Base-by-base conservation (phyloP, 2,888 invertebrate genomes). In the Scaptomyza polygonia region DNA sequence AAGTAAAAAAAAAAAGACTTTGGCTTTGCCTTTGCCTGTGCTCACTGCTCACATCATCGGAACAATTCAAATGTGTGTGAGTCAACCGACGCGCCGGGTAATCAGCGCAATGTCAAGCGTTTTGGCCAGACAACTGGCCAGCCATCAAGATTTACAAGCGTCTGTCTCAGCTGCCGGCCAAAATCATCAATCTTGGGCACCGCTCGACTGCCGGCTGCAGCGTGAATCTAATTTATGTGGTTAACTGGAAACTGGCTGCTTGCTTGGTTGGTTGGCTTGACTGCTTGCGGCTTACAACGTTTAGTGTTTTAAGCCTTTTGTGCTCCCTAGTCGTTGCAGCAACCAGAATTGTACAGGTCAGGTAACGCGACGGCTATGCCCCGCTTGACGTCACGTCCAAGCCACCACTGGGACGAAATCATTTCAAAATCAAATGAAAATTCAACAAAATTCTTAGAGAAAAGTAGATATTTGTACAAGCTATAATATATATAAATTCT, bases 51-150 rank as follows among this genome's bases (percentile, higher is more conserved):
- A 25, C 25, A 29, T 1, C n/a, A 14, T 30, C 42, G 8, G 36
- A 36, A 52, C 44, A 47, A 48, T 29, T 47, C 47, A 48, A n/a
- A n/a, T 16, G 29, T 56, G 67, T n/a, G n/a, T 79, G 80, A 83
- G 63, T 77, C 83, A 66, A 45, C 61, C 56, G 57, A 21, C 72
- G 63, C 45, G 48, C 30, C 44, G 18, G 59, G 64, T 66, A 86
- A 84, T 78, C 86, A 72, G 67, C 78, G 75, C 68, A 68, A 72
- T 84, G 81, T 86, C 82, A 86, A 78, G 66, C 75, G 44, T 57
- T 64, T 57, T 62, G 52, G 61, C 16, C 64, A 59, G 51, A 45
- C 49, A 54, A 48, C 9, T 0, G 9, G 9, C 27, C 39, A 47
- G 30, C 32, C 68, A 65, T 65, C 52, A 62, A 79, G 77, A 82